phyloP scores from a whole-genome alignment of 2,888 invertebrate genomes.

The Pimpla rufipes region DNA sequence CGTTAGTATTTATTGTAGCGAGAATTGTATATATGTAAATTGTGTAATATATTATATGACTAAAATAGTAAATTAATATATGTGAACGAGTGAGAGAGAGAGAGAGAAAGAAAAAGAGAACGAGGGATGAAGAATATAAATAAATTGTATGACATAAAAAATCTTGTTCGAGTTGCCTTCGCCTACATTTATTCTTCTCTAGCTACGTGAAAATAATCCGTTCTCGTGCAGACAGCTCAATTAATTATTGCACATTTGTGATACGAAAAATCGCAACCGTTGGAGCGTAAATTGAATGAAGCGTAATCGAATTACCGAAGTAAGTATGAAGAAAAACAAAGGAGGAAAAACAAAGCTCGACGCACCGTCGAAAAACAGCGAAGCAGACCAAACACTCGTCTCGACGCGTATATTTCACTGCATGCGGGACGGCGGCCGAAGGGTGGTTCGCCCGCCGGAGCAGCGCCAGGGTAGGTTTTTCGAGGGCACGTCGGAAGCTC shows the following conservation, averaged over 20 bases:
- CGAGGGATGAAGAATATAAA: conserved; percentile 81
- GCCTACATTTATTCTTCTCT: not conserved
- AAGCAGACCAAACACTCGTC: conserved; percentile 12
- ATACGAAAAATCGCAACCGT: not conserved
- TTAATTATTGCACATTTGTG: not conserved
- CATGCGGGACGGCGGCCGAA: not conserved
- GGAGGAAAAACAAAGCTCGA: not conserved
- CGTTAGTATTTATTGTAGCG: conserved; percentile 80
- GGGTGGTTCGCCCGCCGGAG: conserved; percentile 10
- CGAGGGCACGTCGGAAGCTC: conserved; percentile 82
- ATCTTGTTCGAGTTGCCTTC: not conserved
- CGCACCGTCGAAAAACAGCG: not conserved
- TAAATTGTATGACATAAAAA: conserved; percentile 36
- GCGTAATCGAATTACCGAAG: not conserved
- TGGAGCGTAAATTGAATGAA: not conserved
- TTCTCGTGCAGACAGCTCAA: not conserved
- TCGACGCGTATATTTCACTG: conserved; percentile 9
- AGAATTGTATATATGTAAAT: conserved; percentile 84
- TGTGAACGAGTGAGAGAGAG: conserved; percentile 64
- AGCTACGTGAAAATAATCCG: not conserved
- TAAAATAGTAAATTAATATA: conserved; percentile 74
- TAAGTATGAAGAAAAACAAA: conserved; percentile 13
- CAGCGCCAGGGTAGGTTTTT: conserved; percentile 76
- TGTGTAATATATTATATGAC: conserved; percentile 83
- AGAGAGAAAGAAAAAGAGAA: conserved; percentile 80